Conservation (phyloP, 2,888 invertebrate species). For the Epinotia ramella region DNA sequence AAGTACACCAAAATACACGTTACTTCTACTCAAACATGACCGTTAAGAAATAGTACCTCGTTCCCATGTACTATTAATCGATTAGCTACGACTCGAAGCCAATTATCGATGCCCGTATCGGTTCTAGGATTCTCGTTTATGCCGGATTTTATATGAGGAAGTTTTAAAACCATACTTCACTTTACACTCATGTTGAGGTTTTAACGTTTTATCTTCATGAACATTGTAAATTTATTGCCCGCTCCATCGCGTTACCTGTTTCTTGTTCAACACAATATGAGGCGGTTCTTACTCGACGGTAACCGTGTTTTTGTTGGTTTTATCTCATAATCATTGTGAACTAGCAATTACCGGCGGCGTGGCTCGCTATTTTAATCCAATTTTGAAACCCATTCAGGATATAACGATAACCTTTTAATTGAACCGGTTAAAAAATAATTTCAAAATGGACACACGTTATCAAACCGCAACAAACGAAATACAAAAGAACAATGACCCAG, state of each 20-base stretch:
- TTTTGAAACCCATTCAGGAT: conserved; percentile 25
- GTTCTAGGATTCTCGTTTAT: conserved; percentile 36
- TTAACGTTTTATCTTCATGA: conserved; percentile 3
- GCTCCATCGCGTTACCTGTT: conserved; percentile 44
- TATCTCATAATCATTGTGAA: conserved; percentile 52
- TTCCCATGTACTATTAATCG: conserved; percentile 62
- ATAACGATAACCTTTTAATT: conserved; percentile 6
- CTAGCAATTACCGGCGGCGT: conserved; percentile 43
- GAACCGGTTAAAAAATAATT: conserved; percentile 11
- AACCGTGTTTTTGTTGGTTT: conserved; percentile 58
- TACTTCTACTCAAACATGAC: conserved; percentile 12
- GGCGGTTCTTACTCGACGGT: conserved; percentile 54
- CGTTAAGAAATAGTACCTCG: conserved; percentile 53
- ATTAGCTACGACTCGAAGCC: conserved; percentile 65
- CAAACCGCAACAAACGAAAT: conserved; percentile 66
- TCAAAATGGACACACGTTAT: conserved; percentile 55
- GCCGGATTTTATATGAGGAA: conserved; percentile 18
- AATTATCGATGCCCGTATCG: conserved; percentile 47
- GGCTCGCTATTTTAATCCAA: conserved; percentile 37
- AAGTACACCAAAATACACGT: neutral
- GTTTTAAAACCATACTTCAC: neutral
- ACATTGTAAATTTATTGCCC: conserved; percentile 29
- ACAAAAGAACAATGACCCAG: conserved; percentile 84
- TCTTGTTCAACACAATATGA: conserved; percentile 48
- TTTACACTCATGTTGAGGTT: neutral